Evolutionary conservation across 2,113 vertebrate genomes (phyloP), one percentile per base, ranked within the genome.

Genomic region (Chlorodrepanis virens): DNA sequence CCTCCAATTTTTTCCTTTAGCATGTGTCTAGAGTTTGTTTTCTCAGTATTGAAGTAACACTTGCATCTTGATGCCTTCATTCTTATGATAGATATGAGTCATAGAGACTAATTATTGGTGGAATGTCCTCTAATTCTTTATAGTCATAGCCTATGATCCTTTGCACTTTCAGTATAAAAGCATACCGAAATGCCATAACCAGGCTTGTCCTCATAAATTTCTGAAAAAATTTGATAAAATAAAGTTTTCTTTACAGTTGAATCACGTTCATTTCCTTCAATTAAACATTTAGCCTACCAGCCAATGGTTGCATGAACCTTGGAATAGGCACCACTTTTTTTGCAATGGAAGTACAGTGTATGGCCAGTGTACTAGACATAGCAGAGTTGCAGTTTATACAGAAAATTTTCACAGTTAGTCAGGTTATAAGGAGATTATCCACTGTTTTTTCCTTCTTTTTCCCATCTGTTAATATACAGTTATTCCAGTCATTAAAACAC

Each of bases 81-180:
- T 70, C 50, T 61, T 25, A 54, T 45, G 24, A 57, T 24, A 81
- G 4, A 11, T n/a, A 7, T 25, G 42, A 84, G 17, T 44, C 33
- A 61, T 8, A 78, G 19, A 21, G 3, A 24, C 2, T 39, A 81
- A 61, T 42, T 67, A 24, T 42, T 75, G 49, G 39, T 63, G 22
- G 35, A 85, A 82, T 19, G 33, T 67, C 24, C 19, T 81, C 29
- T 75, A 75, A 68, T 45, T 63, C 20, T 87, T 83, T 56, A 63
- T 22, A 42, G 28, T 71, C 0, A 0, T 9, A 82, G 6, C 3
- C 40, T 56, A 19, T 37, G 60, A 47, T 72, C 21, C 17, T 72
- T 91, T 63, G 11, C 17, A 71, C 4, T 25, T 35, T 75, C 44
- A 28, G 7, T 42, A 49, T 25, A 14, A 84, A 82, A 81, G 67